Percentiles rank a stretch among this genome's conserved stretches.
phyloP scores from a whole-genome alignment of 1,140 invertebrate genomes.

The Panagrolaimus sp. region DNA sequence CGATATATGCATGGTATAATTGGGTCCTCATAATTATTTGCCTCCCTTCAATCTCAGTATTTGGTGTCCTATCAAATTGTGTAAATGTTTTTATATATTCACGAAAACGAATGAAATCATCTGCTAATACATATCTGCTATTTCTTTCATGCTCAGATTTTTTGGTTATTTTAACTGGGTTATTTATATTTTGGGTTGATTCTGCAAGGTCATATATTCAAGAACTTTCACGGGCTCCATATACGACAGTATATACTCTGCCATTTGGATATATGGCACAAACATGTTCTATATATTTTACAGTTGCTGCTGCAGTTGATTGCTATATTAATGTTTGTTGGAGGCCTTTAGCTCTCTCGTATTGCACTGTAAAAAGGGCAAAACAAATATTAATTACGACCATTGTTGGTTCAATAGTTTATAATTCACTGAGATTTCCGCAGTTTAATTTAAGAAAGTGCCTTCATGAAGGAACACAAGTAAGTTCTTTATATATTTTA shows the following conservation, averaged over 20 bases:
- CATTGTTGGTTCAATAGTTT: slow-evolving; percentile 48
- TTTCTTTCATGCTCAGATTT: slow-evolving; percentile 51
- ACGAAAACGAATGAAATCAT: slow-evolving; percentile 47
- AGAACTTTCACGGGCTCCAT: slow-evolving; percentile 48
- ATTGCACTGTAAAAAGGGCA: slow-evolving; percentile 49
- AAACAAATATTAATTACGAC: slow-evolving; percentile 40
- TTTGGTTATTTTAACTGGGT: slow-evolving; percentile 52
- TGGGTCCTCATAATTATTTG: slow-evolving; percentile 53
- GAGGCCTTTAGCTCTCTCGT: slow-evolving; percentile 22
- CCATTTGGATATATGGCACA: slow-evolving; percentile 57
- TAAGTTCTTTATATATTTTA: slow-evolving; percentile 20
- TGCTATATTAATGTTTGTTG: slow-evolving; percentile 55
- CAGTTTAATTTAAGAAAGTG: slow-evolving; percentile 56
- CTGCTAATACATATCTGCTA: slow-evolving; percentile 54
- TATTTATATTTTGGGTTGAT: slow-evolving; percentile 57
- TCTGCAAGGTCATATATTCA: slow-evolving; percentile 55
- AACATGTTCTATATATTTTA: slow-evolving; percentile 56
- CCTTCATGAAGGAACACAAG: slow-evolving; percentile 52
- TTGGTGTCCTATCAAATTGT: slow-evolving; percentile 52
- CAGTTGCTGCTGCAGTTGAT: slow-evolving; percentile 56
- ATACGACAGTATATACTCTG: slow-evolving; percentile 52
- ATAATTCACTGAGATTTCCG: slow-evolving; percentile 56
- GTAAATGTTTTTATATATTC: slow-evolving; percentile 54
- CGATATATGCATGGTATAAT: slow-evolving; percentile 57
- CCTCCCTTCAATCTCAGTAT: slow-evolving; percentile 49